Percentiles rank a stretch among this genome's conserved stretches.
phyloP scores from a whole-genome alignment of 2,888 invertebrate species.

The Tridacna crocea region DNA sequence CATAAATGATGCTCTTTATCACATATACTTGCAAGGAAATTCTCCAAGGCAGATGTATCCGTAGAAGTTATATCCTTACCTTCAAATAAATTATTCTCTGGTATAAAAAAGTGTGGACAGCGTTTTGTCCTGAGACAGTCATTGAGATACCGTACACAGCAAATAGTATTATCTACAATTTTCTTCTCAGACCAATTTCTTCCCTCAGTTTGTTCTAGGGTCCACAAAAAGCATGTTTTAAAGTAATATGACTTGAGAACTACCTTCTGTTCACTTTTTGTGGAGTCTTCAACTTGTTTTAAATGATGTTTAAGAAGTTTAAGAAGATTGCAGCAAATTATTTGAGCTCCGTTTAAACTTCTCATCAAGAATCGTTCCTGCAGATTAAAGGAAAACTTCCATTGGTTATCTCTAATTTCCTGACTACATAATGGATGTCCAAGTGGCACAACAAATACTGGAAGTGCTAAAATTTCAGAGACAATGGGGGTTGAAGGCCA shows the following conservation, averaged over 20 bases:
- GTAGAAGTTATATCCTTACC: slow-evolving; percentile 3
- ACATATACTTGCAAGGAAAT: background rate
- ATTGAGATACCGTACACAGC: background rate
- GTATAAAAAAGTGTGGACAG: slow-evolving; percentile 16
- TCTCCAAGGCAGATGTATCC: background rate
- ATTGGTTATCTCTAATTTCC: background rate
- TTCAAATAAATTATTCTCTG: slow-evolving; percentile 18
- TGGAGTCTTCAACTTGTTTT: background rate
- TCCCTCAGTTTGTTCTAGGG: background rate
- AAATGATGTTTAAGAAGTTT: background rate
- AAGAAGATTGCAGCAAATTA: background rate
- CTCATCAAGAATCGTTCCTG: slow-evolving; percentile 15
- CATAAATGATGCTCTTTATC: background rate
- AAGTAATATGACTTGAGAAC: slow-evolving; percentile 12
- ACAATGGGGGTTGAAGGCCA: background rate
- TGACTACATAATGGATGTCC: background rate
- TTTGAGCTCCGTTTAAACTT: slow-evolving; percentile 2
- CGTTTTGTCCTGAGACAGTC: background rate
- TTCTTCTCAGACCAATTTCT: slow-evolving; percentile 7
- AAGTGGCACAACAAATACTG: background rate
- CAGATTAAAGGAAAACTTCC: slow-evolving; percentile 20
- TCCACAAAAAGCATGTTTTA: slow-evolving; percentile 13
- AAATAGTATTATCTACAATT: background rate
- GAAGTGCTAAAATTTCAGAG: background rate
- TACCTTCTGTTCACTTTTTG: background rate